Evolutionary conservation across 2,113 vertebrate species (phyloP).

Genomic region (Antennarius striatus): DNA sequence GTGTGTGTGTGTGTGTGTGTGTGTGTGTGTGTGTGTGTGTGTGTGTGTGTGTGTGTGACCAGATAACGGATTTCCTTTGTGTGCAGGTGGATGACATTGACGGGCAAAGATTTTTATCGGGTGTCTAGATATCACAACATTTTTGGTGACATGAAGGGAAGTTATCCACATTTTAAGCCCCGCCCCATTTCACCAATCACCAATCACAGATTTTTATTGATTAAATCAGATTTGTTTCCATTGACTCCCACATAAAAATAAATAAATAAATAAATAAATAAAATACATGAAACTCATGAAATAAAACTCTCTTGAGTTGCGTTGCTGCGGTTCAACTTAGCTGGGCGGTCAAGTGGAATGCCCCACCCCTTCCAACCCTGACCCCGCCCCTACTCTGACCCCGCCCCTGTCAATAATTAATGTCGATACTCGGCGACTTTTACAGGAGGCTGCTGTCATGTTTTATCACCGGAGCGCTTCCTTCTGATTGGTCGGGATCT

Average conservation of each 20-base stretch:
- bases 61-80: not conserved
- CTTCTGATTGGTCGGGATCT: conserved; percentile 65
- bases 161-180: no score
- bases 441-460: conserved; percentile 61
- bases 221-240: no score
- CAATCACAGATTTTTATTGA: no score
- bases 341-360: conserved; percentile 56
- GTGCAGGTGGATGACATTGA: not conserved
- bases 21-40: no score
- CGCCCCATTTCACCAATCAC: no score
- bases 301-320: not conserved
- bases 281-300: no score
- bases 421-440: conserved; percentile 65
- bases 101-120: not conserved
- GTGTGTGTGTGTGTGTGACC: not conserved
- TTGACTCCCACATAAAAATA: no score
- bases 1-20: no score
- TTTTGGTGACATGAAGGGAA: no score
- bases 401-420: conserved; percentile 69
- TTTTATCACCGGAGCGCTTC: conserved; percentile 68
- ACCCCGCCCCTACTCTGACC: conserved; percentile 49
- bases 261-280: no score
- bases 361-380: conserved; percentile 49
- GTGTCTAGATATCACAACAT: no score
- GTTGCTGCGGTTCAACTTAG: conserved; percentile 43